These are phyloP conservation scores for Epirrita christyi DNA, from an alignment of 2,888 invertebrate genomes.

Conservation along the genomic window DNA sequence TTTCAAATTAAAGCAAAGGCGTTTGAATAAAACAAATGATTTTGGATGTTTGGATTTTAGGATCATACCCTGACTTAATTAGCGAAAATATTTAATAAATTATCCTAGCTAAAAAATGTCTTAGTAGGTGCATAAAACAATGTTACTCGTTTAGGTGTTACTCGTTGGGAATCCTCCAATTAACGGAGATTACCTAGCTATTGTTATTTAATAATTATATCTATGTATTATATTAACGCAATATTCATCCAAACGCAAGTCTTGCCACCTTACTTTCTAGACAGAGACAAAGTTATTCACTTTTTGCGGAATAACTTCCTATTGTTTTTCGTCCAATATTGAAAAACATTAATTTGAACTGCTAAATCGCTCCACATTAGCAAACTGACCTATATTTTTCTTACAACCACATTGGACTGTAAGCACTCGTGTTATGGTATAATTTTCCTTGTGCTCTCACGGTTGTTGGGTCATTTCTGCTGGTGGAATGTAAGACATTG, in stretches of 20 bases:
- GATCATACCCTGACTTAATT: no score
- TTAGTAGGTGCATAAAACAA: no score
- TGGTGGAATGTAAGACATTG: constrained; percentile 34
- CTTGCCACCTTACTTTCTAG: not conserved
- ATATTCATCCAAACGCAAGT: not conserved
- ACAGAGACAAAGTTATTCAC: constrained; percentile 8
- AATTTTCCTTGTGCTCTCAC: constrained; percentile 14
- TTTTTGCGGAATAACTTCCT: constrained; percentile 15
- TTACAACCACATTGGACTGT: constrained; percentile 12
- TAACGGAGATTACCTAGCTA: no score
- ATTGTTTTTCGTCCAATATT: constrained; percentile 38
- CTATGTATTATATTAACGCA: no score
- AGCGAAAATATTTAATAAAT: no score
- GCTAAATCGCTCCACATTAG: constrained; percentile 38
- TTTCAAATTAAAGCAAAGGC: no score
- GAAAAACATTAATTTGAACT: constrained; percentile 42
- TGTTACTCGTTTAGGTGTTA: no score
- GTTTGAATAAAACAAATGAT: no score
- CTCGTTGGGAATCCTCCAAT: no score
- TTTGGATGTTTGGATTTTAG: no score
- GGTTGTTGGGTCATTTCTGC: constrained; percentile 24
- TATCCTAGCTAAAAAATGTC: no score
- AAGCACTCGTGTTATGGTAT: constrained; percentile 26
- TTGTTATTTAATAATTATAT: no score
- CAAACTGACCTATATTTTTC: constrained; percentile 37